Conservation (phyloP, 1,140 invertebrate genomes). For the Bilobella aurantiaca region DNA sequence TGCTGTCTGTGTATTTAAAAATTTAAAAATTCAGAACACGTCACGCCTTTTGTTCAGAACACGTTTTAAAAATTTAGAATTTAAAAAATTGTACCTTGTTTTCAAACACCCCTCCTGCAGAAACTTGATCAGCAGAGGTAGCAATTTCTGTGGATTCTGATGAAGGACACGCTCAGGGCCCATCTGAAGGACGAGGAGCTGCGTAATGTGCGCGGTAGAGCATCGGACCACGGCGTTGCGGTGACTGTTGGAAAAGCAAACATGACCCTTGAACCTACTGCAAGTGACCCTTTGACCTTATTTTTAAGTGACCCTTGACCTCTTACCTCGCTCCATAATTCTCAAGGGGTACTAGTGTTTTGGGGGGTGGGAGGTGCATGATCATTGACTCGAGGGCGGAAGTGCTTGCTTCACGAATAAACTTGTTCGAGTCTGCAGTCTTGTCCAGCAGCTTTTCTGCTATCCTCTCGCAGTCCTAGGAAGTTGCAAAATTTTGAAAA, state of each 20-base stretch:
- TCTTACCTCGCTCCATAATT: conserved; percentile 53
- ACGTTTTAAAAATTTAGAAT: too few species aligned
- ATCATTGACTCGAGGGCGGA: conserved; percentile 69
- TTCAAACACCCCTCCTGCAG: conserved; percentile 75
- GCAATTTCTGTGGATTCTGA: conserved; percentile 59
- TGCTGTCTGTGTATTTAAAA: not conserved
- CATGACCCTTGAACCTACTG: too few species aligned
- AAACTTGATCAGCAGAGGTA: conserved; percentile 68
- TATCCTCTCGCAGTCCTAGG: conserved; percentile 73
- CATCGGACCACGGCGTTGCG: conserved; percentile 74
- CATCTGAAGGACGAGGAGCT: conserved; percentile 52
- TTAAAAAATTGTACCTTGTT: conserved; percentile 50
- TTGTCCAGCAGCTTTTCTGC: conserved; percentile 66
- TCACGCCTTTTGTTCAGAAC: too few species aligned
- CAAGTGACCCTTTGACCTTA: too few species aligned
- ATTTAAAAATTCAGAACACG: not conserved
- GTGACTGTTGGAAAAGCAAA: conserved; percentile 52
- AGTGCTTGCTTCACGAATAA: conserved; percentile 75
- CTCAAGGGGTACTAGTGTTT: conserved; percentile 50
- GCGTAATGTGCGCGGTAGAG: conserved; percentile 61
- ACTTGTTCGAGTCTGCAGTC: conserved; percentile 84
- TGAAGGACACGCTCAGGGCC: conserved; percentile 62
- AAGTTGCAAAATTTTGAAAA: not conserved
- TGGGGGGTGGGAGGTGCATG: conserved; percentile 52
- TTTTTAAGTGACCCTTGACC: not conserved